Evolutionary conservation across 2,113 vertebrate genomes (phyloP), one percentile per base, ranked within the genome.

Genomic region (Otis tarda): DNA sequence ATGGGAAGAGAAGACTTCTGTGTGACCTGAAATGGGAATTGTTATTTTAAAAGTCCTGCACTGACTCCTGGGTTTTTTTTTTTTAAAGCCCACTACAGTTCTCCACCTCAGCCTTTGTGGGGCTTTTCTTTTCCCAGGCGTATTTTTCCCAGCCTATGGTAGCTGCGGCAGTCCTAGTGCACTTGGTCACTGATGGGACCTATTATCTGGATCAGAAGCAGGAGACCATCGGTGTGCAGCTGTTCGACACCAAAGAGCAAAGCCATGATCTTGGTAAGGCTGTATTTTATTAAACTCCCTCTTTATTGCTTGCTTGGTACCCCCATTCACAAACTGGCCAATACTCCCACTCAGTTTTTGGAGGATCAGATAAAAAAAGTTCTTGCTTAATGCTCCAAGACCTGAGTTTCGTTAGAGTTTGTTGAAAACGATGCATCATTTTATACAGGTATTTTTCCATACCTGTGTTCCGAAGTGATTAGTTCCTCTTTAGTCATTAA

Each of bases 81-180:
- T 30, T 87, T 87, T 12, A 5, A 87, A 92, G 61, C 57, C 64
- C 49, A 35, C 16, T 35, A 37, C n/a, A 47, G 24, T 57, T 78
- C 57, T 75, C 12, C 22, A 53, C 35, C 56, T 95, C 74, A 97
- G 69, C 39, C 31, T 71, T 65, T 79, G 4, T 43, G 70, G 65
- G 83, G 30, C 47, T 97, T 86, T 82, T 89, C 86, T 94, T 75
- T 73, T 94, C 95, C 74, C 96, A 99, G 99, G 99, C 98, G 12
- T 97, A 98, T 90, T 99, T 99, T 96, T 99, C 99, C 77, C 99
- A 99, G 89, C 99, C 99, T 10, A 99, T 99, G 99, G 99, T 99
- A 67, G 99, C 99, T 60, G 98, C 99, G 2, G 99, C 99, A 31
- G 99, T 99, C 53, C 98, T 99, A 33, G 98, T 99, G 77, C 99